Percentiles rank a stretch among this genome's conserved stretches.
phyloP scores from a whole-genome alignment of 2,113 vertebrate species.

The Leucopsar rothschildi region DNA sequence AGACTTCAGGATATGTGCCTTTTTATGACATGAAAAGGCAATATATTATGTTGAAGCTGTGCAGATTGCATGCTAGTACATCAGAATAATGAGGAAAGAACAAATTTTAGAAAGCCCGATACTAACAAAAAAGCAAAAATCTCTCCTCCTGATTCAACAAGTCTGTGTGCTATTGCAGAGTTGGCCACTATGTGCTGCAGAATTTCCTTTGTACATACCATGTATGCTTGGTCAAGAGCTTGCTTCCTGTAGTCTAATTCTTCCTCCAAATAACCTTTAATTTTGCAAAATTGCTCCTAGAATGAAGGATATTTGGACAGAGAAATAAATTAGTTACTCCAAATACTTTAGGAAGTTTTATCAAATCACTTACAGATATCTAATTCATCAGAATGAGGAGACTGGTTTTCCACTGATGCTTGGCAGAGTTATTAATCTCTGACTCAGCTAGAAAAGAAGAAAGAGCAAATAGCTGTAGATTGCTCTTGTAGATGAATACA shows the following conservation, averaged over 20 bases:
- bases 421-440: background rate
- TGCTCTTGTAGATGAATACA: background rate
- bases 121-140: background rate
- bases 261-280: constrained; percentile 98
- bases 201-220: constrained; percentile 76
- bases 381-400: background rate
- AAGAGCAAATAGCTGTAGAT: background rate
- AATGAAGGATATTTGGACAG: constrained; percentile 34
- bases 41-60: background rate
- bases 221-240: constrained; percentile 95
- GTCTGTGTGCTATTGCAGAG: background rate
- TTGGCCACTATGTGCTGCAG: background rate
- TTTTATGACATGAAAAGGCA: background rate
- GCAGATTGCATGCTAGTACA: background rate
- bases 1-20: background rate
- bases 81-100: background rate
- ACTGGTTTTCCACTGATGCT: background rate
- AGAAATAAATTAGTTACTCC: constrained; percentile 28
- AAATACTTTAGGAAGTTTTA: background rate
- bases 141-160: background rate
- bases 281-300: constrained; percentile 98
- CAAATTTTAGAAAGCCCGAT: accelerated
- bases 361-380: background rate
- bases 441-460: background rate
- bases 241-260: constrained; percentile 97